Evolutionary conservation across 2,113 vertebrate genomes (phyloP).

Genomic region (Mus pahari): DNA sequence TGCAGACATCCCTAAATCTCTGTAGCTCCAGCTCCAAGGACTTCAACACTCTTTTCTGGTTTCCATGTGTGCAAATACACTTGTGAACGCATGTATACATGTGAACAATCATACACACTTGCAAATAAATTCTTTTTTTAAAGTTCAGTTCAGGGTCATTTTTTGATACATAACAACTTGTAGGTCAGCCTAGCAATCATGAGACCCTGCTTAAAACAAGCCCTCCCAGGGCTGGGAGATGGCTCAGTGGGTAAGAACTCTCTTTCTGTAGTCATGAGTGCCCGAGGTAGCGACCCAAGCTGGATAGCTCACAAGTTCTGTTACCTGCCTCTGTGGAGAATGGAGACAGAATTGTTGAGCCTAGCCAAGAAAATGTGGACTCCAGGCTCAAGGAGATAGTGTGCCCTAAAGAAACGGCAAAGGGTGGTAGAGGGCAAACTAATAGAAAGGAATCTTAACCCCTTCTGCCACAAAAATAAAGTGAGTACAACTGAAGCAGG

Average conservation of each 20-base stretch:
- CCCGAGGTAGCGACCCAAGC: neutral
- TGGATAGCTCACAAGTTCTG: neutral
- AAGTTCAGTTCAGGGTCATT: neutral
- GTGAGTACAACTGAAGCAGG: neutral
- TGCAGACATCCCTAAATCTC: neutral
- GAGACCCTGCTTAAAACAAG: neutral
- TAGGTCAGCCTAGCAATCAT: neutral
- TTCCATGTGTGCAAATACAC: neutral
- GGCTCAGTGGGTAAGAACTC: neutral
- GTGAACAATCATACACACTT: neutral
- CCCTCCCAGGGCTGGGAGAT: neutral
- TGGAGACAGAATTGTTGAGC: neutral
- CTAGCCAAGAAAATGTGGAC: neutral
- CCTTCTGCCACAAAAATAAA: neutral
- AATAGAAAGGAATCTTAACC: neutral
- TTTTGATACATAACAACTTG: neutral
- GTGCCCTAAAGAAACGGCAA: neutral
- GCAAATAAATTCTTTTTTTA: neutral
- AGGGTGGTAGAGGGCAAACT: neutral
- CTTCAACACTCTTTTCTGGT: neutral
- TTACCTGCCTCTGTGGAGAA: neutral
- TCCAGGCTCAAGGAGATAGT: neutral
- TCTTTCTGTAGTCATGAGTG: no score
- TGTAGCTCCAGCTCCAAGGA: neutral
- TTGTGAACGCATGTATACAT: neutral